These are phyloP conservation scores for Agrotis clavis DNA, from an alignment of 2,888 invertebrate species.

Conservation along the genomic window DNA sequence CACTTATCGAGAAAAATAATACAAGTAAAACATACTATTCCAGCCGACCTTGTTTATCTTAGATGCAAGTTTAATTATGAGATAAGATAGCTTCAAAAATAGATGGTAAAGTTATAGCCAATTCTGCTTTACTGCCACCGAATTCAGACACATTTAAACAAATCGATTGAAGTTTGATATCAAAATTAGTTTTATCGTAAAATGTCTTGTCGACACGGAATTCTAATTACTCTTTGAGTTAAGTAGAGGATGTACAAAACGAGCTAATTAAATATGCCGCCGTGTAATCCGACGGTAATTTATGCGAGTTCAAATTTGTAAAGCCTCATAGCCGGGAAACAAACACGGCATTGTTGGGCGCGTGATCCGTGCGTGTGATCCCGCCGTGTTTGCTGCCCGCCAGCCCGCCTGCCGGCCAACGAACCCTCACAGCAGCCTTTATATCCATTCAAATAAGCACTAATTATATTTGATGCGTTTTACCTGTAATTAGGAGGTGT, in stretches of 20 bases:
- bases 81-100: slow-evolving; percentile 55
- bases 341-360: slow-evolving; percentile 79
- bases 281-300: slow-evolving; percentile 74
- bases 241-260: slow-evolving; percentile 51
- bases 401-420: slow-evolving; percentile 72
- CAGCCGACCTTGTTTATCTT: slow-evolving; percentile 49
- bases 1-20: too few species aligned
- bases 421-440: slow-evolving; percentile 78
- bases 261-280: slow-evolving; percentile 70
- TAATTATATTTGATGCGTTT: slow-evolving; percentile 89
- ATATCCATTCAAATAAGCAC: slow-evolving; percentile 86
- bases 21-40: slow-evolving; percentile 21
- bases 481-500: slow-evolving; percentile 90
- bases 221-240: slow-evolving; percentile 29
- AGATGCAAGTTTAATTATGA: slow-evolving; percentile 51
- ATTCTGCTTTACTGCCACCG: slow-evolving; percentile 30
- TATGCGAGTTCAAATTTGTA: slow-evolving; percentile 74
- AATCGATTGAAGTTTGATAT: slow-evolving; percentile 42
- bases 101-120: slow-evolving; percentile 43
- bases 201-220: slow-evolving; percentile 18
- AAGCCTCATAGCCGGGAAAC: slow-evolving; percentile 75
- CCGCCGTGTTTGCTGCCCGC: slow-evolving; percentile 70
- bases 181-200: slow-evolving; percentile 29
- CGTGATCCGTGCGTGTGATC: slow-evolving; percentile 77
- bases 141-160: slow-evolving; percentile 21